Evolutionary conservation across 2,888 invertebrate genomes (phyloP), one percentile per base, ranked within the genome.

Genomic region (Phytoseiulus persimilis): DNA sequence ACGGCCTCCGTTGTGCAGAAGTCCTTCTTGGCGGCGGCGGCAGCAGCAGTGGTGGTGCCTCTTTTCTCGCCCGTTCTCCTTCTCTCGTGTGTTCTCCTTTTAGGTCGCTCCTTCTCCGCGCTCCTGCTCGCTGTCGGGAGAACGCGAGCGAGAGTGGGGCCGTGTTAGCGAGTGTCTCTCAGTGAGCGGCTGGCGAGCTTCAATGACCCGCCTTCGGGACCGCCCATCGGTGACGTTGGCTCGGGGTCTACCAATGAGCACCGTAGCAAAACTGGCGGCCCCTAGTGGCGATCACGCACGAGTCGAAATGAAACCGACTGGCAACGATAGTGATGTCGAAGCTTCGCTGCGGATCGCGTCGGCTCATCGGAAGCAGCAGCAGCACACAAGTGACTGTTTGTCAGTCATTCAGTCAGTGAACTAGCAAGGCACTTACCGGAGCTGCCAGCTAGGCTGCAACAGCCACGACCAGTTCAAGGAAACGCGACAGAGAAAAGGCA

Each of bases 221-320:
- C 65, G 65, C 65, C 65, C 65, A 65, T 65, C 65, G 65, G 65
- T 65, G 65, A 65, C 65, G 65, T 65, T 28, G 65, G 65, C 65
- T 65, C 65, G 18, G 28, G 65, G 65, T 65, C 65, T 65, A 28
- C 65, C 65, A 65, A 65, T 65, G 65, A 65, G 65, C 65, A 65
- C 65, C 65, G 65, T 23, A 65, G 65, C 65, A 28, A 28, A 65
- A 28, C 65, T 65, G 65, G 65, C 65, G 65, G 65, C 65, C 65
- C 65, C 65, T 65, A 65, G 65, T 65, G 65, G 65, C 65, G 65
- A 65, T 65, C 65, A 65, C 65, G 65, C 65, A 65, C 65, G 65
- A 65, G 65, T 65, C 65, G 65, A 28, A 65, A 65, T 65, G 65
- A 28, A 65, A 65, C 14, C 65, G 65, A 65, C 65, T 65, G 65